These are phyloP conservation scores for Eurois occulta DNA, from an alignment of 2,888 invertebrate species.

Conservation along the genomic window DNA sequence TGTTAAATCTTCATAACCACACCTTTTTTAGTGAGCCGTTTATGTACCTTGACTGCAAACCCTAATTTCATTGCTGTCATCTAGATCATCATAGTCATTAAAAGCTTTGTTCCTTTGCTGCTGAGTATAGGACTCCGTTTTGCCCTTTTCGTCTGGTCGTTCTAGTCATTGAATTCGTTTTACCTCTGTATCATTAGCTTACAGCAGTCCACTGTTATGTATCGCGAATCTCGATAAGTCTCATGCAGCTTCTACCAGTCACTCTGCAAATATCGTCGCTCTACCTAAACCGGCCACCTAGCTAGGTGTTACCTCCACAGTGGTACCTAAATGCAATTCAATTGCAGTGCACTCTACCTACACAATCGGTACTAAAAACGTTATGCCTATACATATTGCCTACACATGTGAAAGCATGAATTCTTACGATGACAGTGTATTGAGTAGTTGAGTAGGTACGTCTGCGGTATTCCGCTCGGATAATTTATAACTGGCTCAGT, in stretches of 20 bases:
- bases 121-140: neutral
- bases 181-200: neutral
- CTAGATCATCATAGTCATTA: neutral
- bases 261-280: neutral
- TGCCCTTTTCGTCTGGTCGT: neutral
- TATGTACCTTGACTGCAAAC: no score
- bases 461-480: conserved; percentile 57
- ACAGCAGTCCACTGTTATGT: neutral
- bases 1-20: neutral
- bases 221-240: neutral
- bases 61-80: neutral
- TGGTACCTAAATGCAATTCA: conserved; percentile 2
- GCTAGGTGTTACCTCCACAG: neutral
- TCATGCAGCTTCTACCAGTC: neutral
- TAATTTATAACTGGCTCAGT: conserved; percentile 64
- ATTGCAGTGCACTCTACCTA: neutral
- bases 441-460: conserved; percentile 37
- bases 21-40: neutral
- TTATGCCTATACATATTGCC: neutral
- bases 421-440: conserved; percentile 61
- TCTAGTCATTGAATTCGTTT: neutral
- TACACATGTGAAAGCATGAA: conserved; percentile 55
- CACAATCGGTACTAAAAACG: conserved; percentile 5
- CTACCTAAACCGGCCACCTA: neutral
- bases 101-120: neutral